Base-by-base conservation (phyloP, 2,113 vertebrate species). In the Malurus alboscapulatus region DNA sequence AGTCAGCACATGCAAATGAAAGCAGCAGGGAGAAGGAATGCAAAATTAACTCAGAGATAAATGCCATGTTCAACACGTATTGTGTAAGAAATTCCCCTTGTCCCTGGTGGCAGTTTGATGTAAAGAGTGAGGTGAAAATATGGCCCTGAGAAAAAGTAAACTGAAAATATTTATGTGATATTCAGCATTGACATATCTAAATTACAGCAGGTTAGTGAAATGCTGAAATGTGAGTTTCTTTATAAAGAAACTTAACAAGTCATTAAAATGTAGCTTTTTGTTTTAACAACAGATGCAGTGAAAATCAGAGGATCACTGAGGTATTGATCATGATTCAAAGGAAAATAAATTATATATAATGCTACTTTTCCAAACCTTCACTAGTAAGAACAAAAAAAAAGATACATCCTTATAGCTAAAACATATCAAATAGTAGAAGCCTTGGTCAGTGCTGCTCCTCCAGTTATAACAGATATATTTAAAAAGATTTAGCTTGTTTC, bases 1-100 rank as follows among this genome's bases (percentile, higher is more conserved):
- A 93, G 53, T 82, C 81, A 89, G 65, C 72, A 71, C 77, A 79
- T 66, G 57, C 59, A 92, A 93, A 93, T 85, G 51, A 72, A 54
- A 88, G 44, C 72, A 97, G 72, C 24, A 72, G 51, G 54, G 58
- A 90, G 65, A 91, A 61, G 61, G 62, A 76, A 79, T 22, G 62
- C 26, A 79, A 84, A 91, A 87, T 74, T 50, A 79, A 59, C 29
- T 72, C 32, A 14, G 47, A 61, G 66, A 17, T 38, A 73, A 63
- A n/a, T 76, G 50, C 65, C 30, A 29, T 7, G 7, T 74, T 93
- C 54, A 75, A 27, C 34, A 42, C 6, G 0, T 73, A 55, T 9
- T 66, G 38, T 53, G 7, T 29, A 82, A 27, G 29, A 89, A 32
- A 18, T 68, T 84, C 65, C 47, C 48, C 36, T 79, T 40, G 29